Evolutionary conservation across 2,113 vertebrate genomes (phyloP), one percentile per base, ranked within the genome.

Genomic region (Stigmatopora nigra): DNA sequence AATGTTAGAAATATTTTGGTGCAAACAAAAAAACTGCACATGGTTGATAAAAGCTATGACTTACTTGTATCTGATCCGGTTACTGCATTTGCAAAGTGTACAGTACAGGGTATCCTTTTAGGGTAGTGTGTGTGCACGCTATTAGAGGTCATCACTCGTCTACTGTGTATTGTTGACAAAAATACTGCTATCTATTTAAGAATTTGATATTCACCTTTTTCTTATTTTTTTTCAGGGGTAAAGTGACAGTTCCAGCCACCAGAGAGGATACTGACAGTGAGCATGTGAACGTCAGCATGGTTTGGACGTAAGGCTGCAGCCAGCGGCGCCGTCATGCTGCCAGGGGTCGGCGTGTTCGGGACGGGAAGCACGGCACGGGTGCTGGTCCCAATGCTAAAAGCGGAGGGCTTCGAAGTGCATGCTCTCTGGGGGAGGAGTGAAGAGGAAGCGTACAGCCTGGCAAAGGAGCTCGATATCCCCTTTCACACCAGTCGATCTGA

Each of bases 281-380:
- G 63, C 47, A 16, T 6, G 62, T 65, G 65, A 77, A 57, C 65
- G 36, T 64, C 69, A 61, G 58, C 13, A 73, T 77, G 75, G 66
- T 76, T 75, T 59, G 58, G 36, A 65, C 60, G 20, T 86, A 67
- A 82, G 41, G 46, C 75, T 25, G 19, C 45, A 38, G 48, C 31
- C 36, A 77, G 70, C 52, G 68, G 71, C 78, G 31, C 61, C 64
- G 84, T 75, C 88, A 95, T 93, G 93, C 90, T 98, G 75, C 96
- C 96, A 0, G 96, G 96, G 63, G 95, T 99, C 15, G 96, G 96
- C 9, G 94, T 99, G n/a, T 99, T 99, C 85, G 96, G 96, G 78
- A 96, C 95, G 0, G 96, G 96, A 80, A 94, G 92, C 81, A 92
- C 93, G 0, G 94, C 95, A 62, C 91, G 93, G 45, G 89, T 95